These are phyloP conservation scores for Strix aluco DNA, from an alignment of 2,113 vertebrate genomes.

Conservation along the genomic window DNA sequence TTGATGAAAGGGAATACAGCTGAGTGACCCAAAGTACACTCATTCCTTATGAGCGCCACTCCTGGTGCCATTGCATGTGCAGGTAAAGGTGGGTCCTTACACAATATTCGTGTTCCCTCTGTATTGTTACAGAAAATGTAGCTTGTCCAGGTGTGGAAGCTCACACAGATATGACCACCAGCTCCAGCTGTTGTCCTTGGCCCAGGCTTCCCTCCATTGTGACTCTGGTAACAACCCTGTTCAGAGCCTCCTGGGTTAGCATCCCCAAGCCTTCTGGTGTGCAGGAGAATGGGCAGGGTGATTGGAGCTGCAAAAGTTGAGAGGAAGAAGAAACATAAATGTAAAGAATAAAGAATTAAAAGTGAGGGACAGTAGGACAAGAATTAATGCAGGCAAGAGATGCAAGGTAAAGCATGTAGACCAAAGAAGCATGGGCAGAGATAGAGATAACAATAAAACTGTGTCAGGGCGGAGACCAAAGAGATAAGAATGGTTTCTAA, in stretches of 20 bases:
- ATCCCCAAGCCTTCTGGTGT: background rate
- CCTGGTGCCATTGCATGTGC: background rate
- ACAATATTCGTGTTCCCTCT: background rate
- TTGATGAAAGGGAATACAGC: background rate
- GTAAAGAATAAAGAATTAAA: background rate
- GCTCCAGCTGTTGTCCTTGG: background rate
- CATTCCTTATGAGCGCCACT: rapidly evolving
- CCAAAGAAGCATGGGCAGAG: background rate
- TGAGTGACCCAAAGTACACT: background rate
- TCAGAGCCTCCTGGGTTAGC: background rate
- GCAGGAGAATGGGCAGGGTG: background rate
- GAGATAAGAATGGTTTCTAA: background rate
- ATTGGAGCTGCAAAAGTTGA: background rate
- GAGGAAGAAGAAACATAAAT: background rate
- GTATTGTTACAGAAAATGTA: background rate
- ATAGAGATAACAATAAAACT: background rate
- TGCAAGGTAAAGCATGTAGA: background rate
- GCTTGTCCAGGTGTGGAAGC: background rate
- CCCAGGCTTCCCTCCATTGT: background rate
- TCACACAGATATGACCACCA: background rate
- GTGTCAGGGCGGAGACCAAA: background rate
- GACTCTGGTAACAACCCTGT: background rate
- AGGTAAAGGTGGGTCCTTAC: background rate
- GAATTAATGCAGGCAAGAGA: background rate
- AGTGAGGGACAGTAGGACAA: background rate